Conservation (phyloP, 2,113 vertebrate genomes). For the Pithys albifrons region DNA sequence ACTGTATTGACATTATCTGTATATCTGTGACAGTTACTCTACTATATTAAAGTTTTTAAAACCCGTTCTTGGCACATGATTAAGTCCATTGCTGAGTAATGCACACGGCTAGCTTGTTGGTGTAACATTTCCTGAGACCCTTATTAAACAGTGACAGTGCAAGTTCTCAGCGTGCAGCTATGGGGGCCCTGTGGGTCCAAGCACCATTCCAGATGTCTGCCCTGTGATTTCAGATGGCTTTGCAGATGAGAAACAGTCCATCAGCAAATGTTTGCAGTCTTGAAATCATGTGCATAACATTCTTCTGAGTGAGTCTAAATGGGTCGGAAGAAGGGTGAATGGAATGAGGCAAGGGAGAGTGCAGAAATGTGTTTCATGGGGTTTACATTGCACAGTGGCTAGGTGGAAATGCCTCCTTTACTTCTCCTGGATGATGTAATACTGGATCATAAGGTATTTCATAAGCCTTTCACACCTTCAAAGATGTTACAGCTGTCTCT, state of each 20-base stretch:
- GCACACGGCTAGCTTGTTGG: not conserved
- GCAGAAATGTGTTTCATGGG: not conserved
- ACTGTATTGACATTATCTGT: not conserved
- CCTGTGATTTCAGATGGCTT: not conserved
- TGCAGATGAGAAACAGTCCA: not conserved
- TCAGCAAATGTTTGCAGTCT: not conserved
- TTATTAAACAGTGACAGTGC: not conserved
- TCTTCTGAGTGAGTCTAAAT: not conserved
- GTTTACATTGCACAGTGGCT: not conserved
- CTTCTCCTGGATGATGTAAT: not conserved
- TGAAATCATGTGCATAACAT: not conserved
- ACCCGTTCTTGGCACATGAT: not conserved
- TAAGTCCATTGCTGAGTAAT: not conserved
- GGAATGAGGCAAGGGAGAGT: not conserved
- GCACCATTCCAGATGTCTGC: rapidly evolving
- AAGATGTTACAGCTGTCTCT: not conserved
- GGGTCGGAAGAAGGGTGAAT: not conserved
- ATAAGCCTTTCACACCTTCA: not conserved
- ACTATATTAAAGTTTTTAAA: not conserved
- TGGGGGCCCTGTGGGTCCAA: rapidly evolving
- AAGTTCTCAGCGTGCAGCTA: not conserved
- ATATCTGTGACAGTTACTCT: not conserved
- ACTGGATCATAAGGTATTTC: not conserved
- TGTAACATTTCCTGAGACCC: not conserved
- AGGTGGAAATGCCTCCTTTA: not conserved